Conservation (phyloP, 2,888 invertebrate genomes). For the Drosophila demipolita region DNA sequence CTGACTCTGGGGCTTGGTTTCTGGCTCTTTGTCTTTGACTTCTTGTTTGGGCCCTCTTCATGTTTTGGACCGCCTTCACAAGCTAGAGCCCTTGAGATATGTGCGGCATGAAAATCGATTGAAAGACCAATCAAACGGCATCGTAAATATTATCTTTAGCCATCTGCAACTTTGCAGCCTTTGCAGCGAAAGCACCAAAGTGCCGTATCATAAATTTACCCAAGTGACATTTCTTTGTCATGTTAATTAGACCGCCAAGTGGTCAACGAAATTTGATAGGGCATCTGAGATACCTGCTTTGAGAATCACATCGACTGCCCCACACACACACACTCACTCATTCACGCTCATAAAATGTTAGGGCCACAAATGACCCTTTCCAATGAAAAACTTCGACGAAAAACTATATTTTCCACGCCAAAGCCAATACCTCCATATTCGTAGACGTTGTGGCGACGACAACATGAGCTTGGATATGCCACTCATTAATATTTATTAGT, state of each 20-base stretch:
- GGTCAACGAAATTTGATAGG: slow-evolving; percentile 77
- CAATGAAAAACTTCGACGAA: slow-evolving; percentile 40
- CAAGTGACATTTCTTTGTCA: slow-evolving; percentile 80
- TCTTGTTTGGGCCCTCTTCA: slow-evolving; percentile 1
- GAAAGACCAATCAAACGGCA: slow-evolving; percentile 74
- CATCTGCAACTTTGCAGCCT: slow-evolving; percentile 66
- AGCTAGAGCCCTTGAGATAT: slow-evolving; percentile 41
- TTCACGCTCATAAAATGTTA: slow-evolving; percentile 50
- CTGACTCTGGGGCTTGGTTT: slow-evolving; percentile 17
- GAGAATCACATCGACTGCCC: slow-evolving; percentile 25
- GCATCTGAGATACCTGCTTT: slow-evolving; percentile 75
- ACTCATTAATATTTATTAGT: slow-evolving; percentile 60
- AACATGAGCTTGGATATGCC: slow-evolving; percentile 53
- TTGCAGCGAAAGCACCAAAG: slow-evolving; percentile 43
- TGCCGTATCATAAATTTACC: slow-evolving; percentile 71
- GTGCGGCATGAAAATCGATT: slow-evolving; percentile 65
- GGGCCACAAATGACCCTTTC: slow-evolving; percentile 35
- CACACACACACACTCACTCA: slow-evolving; percentile 3
- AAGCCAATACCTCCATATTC: slow-evolving; percentile 15
- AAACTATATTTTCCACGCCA: slow-evolving; percentile 36
- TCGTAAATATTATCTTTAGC: slow-evolving; percentile 77
- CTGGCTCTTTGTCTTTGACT: not conserved
- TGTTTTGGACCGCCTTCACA: slow-evolving; percentile 27
- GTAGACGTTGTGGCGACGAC: slow-evolving; percentile 69
- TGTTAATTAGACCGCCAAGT: slow-evolving; percentile 82